A percentile compares a stretch with the other conserved stretches of the same genome.
These are phyloP conservation scores for Muricea muricata DNA, from an alignment of 92 coral and sea anemone species.

Conservation along the genomic window DNA sequence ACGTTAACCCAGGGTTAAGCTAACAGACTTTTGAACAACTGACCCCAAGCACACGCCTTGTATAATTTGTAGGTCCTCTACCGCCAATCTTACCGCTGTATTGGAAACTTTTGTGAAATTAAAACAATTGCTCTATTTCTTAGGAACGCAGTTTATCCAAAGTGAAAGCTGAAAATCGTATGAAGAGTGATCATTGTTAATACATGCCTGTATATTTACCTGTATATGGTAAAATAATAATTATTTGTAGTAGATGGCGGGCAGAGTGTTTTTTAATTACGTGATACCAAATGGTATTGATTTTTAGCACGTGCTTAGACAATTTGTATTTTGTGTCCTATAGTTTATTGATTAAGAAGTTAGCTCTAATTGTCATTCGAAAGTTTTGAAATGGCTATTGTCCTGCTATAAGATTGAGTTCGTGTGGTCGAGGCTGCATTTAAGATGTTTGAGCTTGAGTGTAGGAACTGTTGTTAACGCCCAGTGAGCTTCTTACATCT, in stretches of 20 bases:
- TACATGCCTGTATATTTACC: neutral
- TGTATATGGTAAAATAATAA: neutral
- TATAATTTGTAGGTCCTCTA: too few relatives aligned
- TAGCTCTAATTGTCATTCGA: too few relatives aligned
- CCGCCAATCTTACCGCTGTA: too few relatives aligned
- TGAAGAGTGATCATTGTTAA: neutral
- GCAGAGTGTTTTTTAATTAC: neutral
- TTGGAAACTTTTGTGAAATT: neutral
- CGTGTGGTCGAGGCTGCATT: too few relatives aligned
- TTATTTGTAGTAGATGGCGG: conserved; percentile 6
- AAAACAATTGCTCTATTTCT: neutral
- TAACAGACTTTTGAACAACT: too few relatives aligned
- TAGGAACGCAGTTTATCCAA: conserved; percentile 35
- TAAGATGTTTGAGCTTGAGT: too few relatives aligned
- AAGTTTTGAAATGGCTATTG: too few relatives aligned
- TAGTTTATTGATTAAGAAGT: neutral
- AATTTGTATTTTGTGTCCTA: neutral
- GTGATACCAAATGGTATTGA: neutral
- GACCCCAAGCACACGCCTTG: too few relatives aligned
- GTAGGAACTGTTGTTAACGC: too few relatives aligned
- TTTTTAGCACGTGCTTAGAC: neutral
- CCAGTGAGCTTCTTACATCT: too few relatives aligned
- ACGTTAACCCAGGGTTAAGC: too few relatives aligned
- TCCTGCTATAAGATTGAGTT: too few relatives aligned
- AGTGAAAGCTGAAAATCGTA: neutral